These are phyloP conservation scores for Mantis religiosa DNA, from an alignment of 2,888 invertebrate genomes.

Conservation along the genomic window DNA sequence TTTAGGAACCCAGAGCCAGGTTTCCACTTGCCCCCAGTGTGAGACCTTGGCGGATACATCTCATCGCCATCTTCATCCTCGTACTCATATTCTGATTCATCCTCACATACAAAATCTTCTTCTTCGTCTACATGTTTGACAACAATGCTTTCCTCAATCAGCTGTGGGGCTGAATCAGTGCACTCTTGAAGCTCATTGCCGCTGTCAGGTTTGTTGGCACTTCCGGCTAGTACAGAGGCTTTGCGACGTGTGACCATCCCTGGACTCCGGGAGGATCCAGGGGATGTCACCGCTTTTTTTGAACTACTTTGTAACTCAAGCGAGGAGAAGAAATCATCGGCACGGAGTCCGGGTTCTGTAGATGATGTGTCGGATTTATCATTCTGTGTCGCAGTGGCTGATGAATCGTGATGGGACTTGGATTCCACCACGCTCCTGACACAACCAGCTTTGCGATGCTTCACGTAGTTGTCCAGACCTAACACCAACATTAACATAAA, in stretches of 20 bases:
- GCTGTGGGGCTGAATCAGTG: not conserved
- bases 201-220: slow-evolving; percentile 26
- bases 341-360: slow-evolving; percentile 60
- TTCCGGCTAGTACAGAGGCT: slow-evolving; percentile 35
- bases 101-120: slow-evolving; percentile 5
- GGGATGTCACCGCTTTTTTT: slow-evolving; percentile 17
- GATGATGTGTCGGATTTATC: slow-evolving; percentile 32
- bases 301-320: slow-evolving; percentile 47
- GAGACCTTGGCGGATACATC: slow-evolving; percentile 49
- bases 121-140: not conserved
- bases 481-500: not conserved
- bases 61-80: slow-evolving; percentile 31
- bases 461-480: slow-evolving; percentile 82
- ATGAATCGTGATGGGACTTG: slow-evolving; percentile 10
- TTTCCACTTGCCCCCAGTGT: slow-evolving; percentile 73
- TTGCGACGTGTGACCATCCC: slow-evolving; percentile 48
- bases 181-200: not conserved
- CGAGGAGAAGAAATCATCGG: slow-evolving; percentile 83
- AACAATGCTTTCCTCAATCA: not conserved
- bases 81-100: slow-evolving; percentile 19
- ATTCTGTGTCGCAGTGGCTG: slow-evolving; percentile 32
- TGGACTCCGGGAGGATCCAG: not conserved
- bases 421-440: slow-evolving; percentile 38
- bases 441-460: slow-evolving; percentile 73
- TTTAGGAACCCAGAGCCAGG: slow-evolving; percentile 48